phyloP scores from a whole-genome alignment of 2,113 vertebrate species.

The Stigmatopora argus region DNA sequence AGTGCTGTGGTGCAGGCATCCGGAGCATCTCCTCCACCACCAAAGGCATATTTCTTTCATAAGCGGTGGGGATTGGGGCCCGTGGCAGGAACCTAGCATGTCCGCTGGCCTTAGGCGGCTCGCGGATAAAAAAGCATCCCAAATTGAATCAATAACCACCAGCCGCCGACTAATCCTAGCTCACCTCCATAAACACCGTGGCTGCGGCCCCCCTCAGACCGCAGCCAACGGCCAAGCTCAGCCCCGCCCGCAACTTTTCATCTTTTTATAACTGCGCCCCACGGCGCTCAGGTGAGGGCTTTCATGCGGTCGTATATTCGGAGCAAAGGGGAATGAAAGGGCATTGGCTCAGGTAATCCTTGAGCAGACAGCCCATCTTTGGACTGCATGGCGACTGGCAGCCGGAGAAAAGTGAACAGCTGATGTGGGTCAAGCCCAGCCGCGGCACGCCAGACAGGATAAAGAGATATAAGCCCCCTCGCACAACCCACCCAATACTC shows the following conservation, averaged over 20 bases:
- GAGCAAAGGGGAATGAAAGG: constrained; percentile 42
- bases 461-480: constrained; percentile 64
- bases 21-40: constrained; percentile 60
- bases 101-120: constrained; percentile 50
- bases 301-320: constrained; percentile 29
- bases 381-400: constrained; percentile 49
- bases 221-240: constrained; percentile 40
- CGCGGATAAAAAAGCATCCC: constrained; percentile 65
- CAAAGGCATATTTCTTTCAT: constrained; percentile 64
- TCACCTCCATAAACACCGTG: constrained; percentile 51
- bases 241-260: constrained; percentile 47
- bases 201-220: constrained; percentile 33
- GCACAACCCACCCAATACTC: background rate
- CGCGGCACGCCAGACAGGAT: constrained; percentile 66
- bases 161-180: constrained; percentile 62
- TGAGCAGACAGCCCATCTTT: constrained; percentile 68
- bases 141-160: constrained; percentile 70
- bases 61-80: constrained; percentile 59
- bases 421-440: constrained; percentile 58
- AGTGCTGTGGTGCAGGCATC: constrained; percentile 58
- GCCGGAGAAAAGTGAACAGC: constrained; percentile 62
- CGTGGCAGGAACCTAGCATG: constrained; percentile 59
- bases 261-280: constrained; percentile 66
- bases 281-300: constrained; percentile 61
- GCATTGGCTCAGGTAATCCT: constrained; percentile 63